These are phyloP conservation scores for Strongylocentrotus purpuratus DNA, from an alignment of 35 echinoderm and acorn worm genomes.

Conservation along the genomic window DNA sequence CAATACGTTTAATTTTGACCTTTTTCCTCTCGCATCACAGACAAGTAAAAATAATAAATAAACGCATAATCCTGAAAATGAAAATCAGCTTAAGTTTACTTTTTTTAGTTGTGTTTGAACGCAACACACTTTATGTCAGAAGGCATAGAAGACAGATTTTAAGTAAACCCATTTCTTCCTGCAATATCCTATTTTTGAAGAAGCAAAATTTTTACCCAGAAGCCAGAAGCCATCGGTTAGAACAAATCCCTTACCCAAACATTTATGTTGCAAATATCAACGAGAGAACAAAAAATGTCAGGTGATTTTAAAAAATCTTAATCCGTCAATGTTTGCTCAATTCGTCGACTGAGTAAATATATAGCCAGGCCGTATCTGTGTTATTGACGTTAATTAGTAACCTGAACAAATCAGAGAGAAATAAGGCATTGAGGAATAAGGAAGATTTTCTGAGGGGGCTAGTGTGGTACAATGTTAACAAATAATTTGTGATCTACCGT, in stretches of 20 bases:
- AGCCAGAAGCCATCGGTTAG: background rate
- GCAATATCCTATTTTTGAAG: background rate
- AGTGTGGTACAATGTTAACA: too few species aligned
- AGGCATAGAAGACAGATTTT: too few species aligned
- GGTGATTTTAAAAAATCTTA: background rate
- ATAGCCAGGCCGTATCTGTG: background rate
- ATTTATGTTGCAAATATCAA: background rate
- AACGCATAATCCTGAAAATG: too few species aligned
- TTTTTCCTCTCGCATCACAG: too few species aligned
- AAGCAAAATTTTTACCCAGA: background rate
- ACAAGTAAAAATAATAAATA: too few species aligned
- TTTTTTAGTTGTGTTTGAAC: too few species aligned
- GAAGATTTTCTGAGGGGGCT: too few species aligned
- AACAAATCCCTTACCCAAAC: background rate
- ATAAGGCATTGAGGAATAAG: background rate
- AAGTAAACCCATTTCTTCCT: too few species aligned
- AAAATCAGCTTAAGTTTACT: too few species aligned
- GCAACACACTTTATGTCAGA: too few species aligned
- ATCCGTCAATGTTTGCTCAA: background rate
- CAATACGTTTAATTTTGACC: too few species aligned
- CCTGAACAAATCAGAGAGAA: background rate
- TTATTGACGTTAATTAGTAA: background rate
- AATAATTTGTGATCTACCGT: too few species aligned
- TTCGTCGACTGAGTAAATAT: background rate
- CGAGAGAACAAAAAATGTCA: background rate